Percentiles rank a stretch among this genome's conserved stretches.
Evolutionary conservation across 2,888 invertebrate genomes (phyloP).

Genomic region (Lymantria monacha): DNA sequence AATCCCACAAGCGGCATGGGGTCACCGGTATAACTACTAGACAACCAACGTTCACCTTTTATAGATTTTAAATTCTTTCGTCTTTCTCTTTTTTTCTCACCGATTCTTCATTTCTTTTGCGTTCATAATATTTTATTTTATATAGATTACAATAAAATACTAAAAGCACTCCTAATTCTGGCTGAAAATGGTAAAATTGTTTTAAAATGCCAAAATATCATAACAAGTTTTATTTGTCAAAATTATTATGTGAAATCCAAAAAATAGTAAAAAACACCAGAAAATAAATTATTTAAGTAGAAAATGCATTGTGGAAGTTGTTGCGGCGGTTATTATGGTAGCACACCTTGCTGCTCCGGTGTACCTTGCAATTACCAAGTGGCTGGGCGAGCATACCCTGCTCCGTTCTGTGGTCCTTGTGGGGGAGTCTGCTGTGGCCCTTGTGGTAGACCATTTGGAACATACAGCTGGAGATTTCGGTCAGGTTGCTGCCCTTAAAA

Average conservation of each 20-base stretch:
- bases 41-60: too few relatives aligned
- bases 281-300: background rate
- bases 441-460: conserved; percentile 59
- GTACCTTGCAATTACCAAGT: conserved; percentile 56
- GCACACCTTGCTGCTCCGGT: conserved; percentile 16
- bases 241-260: background rate
- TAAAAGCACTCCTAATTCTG: background rate
- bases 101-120: too few relatives aligned
- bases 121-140: too few relatives aligned
- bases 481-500: conserved; percentile 38
- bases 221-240: background rate
- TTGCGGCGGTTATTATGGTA: conserved; percentile 16
- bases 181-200: background rate
- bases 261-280: background rate
- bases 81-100: too few relatives aligned
- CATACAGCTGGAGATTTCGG: conserved; percentile 59
- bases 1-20: too few relatives aligned
- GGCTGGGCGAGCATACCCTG: conserved; percentile 48
- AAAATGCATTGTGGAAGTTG: conserved; percentile 10
- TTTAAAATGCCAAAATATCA: background rate
- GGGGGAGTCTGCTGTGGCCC: conserved; percentile 45
- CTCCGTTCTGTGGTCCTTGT: conserved; percentile 52
- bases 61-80: too few relatives aligned
- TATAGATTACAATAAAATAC: too few relatives aligned
- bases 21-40: too few relatives aligned